phyloP scores from a whole-genome alignment of 2,113 vertebrate species.

The Ibidorhyncha struthersii region DNA sequence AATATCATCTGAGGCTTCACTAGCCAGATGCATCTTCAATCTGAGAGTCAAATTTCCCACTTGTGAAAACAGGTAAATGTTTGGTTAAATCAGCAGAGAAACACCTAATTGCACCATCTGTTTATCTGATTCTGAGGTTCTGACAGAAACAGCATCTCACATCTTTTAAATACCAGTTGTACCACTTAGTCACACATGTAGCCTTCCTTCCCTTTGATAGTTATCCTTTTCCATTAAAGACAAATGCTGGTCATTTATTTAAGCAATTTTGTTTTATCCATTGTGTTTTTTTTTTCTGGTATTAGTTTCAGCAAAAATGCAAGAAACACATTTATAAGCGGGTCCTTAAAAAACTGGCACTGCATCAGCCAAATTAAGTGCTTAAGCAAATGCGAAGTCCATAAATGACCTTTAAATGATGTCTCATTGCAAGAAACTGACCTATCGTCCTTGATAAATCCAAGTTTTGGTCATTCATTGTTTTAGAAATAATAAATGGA shows the following conservation, averaged over 20 bases:
- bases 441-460: neutral
- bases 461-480: neutral
- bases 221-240: neutral
- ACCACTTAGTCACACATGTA: neutral
- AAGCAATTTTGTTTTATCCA: neutral
- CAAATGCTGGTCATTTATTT: neutral
- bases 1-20: neutral
- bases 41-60: neutral
- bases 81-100: neutral
- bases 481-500: neutral
- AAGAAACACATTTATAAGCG: neutral
- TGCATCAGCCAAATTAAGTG: neutral
- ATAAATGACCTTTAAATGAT: neutral
- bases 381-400: neutral
- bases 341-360: neutral
- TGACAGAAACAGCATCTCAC: neutral
- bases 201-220: neutral
- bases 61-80: neutral
- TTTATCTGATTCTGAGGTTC: neutral
- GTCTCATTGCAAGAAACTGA: neutral
- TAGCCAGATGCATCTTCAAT: neutral
- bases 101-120: neutral
- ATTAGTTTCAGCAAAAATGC: neutral
- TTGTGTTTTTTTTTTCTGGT: neutral
- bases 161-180: neutral